Evolutionary conservation across 64 coral and sea anemone genomes (phyloP).

Genomic region (Trachythela sp.): DNA sequence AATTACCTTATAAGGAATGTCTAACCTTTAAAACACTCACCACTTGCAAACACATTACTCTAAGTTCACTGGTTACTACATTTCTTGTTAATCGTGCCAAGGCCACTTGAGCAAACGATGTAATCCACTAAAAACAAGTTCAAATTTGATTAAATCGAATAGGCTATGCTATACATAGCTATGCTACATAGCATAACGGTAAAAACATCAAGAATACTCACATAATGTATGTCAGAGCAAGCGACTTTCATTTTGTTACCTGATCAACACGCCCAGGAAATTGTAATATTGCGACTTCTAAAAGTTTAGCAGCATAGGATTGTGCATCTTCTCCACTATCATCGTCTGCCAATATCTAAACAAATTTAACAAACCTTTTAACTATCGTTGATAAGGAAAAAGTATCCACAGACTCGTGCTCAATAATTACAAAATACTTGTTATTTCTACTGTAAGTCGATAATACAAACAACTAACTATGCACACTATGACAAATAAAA

Average conservation of each 20-base stretch:
- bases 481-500: too few relatives aligned
- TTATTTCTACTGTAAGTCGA: too few relatives aligned
- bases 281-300: constrained; percentile 12
- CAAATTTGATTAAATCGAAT: background rate
- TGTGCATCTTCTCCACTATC: constrained; percentile 10
- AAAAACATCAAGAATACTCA: too few relatives aligned
- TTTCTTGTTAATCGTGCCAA: constrained; percentile 83
- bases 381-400: background rate
- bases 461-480: too few relatives aligned
- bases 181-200: too few relatives aligned
- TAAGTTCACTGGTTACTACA: constrained; percentile 70
- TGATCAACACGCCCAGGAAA: background rate
- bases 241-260: background rate
- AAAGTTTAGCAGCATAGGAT: background rate
- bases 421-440: too few relatives aligned
- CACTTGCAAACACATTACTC: constrained; percentile 98
- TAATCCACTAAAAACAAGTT: constrained; percentile 63
- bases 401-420: too few relatives aligned
- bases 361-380: background rate
- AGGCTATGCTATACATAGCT: too few relatives aligned
- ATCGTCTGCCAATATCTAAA: background rate
- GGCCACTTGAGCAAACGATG: constrained; percentile 78
- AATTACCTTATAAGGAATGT: too few relatives aligned
- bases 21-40: constrained; percentile 60
- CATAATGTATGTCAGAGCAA: too few relatives aligned